Evolutionary conservation across 2,113 vertebrate species (phyloP).

Genomic region (Bolborhynchus lineola): DNA sequence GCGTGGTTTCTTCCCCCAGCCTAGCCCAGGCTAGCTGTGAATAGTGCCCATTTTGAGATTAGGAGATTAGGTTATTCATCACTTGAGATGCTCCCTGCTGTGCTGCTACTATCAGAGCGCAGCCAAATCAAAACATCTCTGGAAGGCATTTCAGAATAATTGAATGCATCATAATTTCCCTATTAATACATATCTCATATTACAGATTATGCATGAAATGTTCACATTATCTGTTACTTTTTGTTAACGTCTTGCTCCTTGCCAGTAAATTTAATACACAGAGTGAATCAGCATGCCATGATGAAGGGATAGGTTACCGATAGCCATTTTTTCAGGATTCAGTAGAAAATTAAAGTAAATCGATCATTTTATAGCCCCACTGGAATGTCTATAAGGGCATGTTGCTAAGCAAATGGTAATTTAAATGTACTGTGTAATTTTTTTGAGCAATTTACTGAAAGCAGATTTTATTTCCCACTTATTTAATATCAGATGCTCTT

Average conservation of each 20-base stretch:
- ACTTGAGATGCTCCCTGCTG: conserved; percentile 89
- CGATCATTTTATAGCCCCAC: conserved; percentile 86
- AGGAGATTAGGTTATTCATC: conserved; percentile 99
- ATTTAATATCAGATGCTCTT: conserved; percentile 81
- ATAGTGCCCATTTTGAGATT: conserved; percentile 93
- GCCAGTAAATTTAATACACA: conserved; percentile 87
- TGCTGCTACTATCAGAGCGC: conserved; percentile 83
- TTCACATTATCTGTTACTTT: conserved; percentile 91
- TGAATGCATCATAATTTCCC: conserved; percentile 97
- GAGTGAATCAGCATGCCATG: conserved; percentile 82
- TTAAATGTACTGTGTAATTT: conserved; percentile 87
- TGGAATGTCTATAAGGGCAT: conserved; percentile 81
- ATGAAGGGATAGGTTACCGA: conserved; percentile 84
- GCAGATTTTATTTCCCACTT: conserved; percentile 81
- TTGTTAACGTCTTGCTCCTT: conserved; percentile 88
- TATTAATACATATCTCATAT: conserved; percentile 98
- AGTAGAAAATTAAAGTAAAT: conserved; percentile 89
- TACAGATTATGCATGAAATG: conserved; percentile 91
- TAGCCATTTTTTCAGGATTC: conserved; percentile 81
- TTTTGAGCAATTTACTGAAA: conserved; percentile 84
- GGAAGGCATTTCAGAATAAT: conserved; percentile 95
- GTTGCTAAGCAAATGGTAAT: conserved; percentile 91
- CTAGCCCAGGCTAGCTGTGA: conserved; percentile 81
- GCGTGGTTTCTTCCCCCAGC: conserved; percentile 80
- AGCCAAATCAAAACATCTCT: conserved; percentile 96